Evolutionary conservation across 2,113 vertebrate genomes (phyloP).

Genomic region (Xerus inauris): DNA sequence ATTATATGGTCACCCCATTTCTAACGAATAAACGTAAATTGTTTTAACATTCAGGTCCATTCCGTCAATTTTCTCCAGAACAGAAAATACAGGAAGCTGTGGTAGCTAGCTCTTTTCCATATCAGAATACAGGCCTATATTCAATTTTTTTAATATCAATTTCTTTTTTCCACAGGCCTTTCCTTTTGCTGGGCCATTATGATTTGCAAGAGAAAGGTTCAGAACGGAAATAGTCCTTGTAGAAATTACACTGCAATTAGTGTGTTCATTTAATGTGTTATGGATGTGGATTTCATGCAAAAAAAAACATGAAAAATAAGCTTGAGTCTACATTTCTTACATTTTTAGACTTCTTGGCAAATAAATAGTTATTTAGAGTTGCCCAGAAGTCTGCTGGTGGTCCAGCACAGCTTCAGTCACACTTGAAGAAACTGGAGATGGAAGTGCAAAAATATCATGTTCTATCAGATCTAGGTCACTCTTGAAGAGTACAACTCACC

Average conservation of each 20-base stretch:
- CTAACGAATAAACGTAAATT: neutral
- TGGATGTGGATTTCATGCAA: neutral
- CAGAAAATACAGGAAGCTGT: neutral
- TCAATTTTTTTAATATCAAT: neutral
- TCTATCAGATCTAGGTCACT: neutral
- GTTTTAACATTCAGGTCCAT: neutral
- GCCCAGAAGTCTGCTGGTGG: neutral
- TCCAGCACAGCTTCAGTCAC: neutral
- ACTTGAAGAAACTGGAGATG: neutral
- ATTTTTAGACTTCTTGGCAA: neutral
- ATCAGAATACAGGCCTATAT: neutral
- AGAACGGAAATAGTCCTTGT: neutral
- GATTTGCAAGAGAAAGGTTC: conserved; percentile 22
- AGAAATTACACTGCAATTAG: conserved; percentile 4
- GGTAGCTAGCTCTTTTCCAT: neutral
- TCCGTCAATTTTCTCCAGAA: neutral
- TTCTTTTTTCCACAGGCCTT: neutral
- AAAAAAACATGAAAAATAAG: neutral
- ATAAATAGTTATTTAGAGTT: neutral
- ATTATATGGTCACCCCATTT: neutral
- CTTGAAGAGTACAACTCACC: neutral
- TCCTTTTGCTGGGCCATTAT: neutral
- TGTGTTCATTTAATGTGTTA: neutral
- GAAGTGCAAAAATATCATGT: neutral
- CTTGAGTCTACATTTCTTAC: neutral